These are phyloP conservation scores for Junonia oenone DNA, from an alignment of 2,888 invertebrate genomes.

Conservation along the genomic window DNA sequence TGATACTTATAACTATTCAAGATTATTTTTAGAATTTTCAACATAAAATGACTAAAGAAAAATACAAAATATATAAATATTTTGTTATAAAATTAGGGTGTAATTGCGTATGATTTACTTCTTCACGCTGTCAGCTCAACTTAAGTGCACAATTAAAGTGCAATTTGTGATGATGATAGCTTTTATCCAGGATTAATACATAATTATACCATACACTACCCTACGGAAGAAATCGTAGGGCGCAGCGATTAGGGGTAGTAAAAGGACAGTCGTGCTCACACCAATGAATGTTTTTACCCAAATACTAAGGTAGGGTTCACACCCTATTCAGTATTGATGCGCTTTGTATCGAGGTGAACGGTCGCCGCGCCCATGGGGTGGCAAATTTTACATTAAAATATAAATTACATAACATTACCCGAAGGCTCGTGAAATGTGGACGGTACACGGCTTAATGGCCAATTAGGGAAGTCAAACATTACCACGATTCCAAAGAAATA, in stretches of 20 bases:
- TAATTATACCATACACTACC: too few relatives aligned
- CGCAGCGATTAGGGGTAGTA: background rate
- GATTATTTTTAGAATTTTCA: too few relatives aligned
- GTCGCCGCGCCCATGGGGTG: constrained; percentile 48
- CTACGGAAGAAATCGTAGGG: background rate
- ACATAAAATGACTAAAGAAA: too few relatives aligned
- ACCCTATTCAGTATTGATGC: constrained; percentile 9
- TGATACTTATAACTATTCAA: too few relatives aligned
- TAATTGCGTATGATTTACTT: too few relatives aligned
- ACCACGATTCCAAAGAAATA: background rate
- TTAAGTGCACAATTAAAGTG: too few relatives aligned
- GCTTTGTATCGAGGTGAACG: constrained; percentile 44
- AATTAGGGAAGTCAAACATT: constrained; percentile 16
- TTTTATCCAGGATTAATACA: too few relatives aligned
- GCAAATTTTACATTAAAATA: constrained; percentile 16
- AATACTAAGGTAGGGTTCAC: background rate
- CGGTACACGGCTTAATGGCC: constrained; percentile 10
- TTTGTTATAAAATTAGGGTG: too few relatives aligned
- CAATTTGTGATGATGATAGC: too few relatives aligned
- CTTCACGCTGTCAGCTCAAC: too few relatives aligned
- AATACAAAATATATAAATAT: too few relatives aligned
- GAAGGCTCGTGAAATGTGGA: constrained; percentile 3
- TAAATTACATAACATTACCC: constrained; percentile 15
- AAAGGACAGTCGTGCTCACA: background rate
- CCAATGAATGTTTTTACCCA: background rate